Base-by-base conservation (phyloP, 2,797 vertebrate genomes). In the Peromyscus nudipes region DNA sequence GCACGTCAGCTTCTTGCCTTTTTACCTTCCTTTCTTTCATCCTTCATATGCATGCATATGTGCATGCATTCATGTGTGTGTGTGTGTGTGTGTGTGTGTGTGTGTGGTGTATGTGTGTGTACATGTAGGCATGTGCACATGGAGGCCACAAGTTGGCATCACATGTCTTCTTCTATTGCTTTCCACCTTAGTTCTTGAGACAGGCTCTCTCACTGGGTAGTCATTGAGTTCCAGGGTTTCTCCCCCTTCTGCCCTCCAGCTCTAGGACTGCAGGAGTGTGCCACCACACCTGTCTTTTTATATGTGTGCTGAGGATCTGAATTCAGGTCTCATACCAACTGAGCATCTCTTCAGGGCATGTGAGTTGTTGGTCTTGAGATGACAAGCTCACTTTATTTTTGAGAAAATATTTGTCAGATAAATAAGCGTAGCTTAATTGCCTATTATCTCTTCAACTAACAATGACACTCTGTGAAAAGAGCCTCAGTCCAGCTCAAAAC, bases 291-390 rank as follows among this genome's bases (percentile, higher is more conserved):
- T 71, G 21, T 12, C n/a, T 4, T 7, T 73, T 73, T 40, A 37
- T 40, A 17, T 31, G 49, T 37, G 1, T 31, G n/a, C 27, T 21
- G 21, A 57, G 29, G 27, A 13, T 60, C 5, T 88, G n/a, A 29
- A 57, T 8, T 19, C n/a, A 60, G 6, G 86, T 40, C 49, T 40
- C 9, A 40, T 29, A 60, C 52, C n/a, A 75, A 19, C 52, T 75
- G n/a, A 88, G 25, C 17, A 31, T 43, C 69, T 57, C 69, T 75
- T 64, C 12, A 43, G 43, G 9, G 9, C 4, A 19, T 2, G 1
- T 27, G 43, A 80, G 40, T 71, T 89, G 64, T 87, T 93, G 94
- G 90, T 94, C 76, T 92, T 88, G 57, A 94, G 52, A 16, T 67
- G 46, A 75, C 46, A 57, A 49, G 43, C 29, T 52, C 27, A 64